Percentiles rank a stretch among this genome's conserved stretches.
phyloP scores from a whole-genome alignment of 2,797 vertebrate species.

The Hydrocynus forskahlii region DNA sequence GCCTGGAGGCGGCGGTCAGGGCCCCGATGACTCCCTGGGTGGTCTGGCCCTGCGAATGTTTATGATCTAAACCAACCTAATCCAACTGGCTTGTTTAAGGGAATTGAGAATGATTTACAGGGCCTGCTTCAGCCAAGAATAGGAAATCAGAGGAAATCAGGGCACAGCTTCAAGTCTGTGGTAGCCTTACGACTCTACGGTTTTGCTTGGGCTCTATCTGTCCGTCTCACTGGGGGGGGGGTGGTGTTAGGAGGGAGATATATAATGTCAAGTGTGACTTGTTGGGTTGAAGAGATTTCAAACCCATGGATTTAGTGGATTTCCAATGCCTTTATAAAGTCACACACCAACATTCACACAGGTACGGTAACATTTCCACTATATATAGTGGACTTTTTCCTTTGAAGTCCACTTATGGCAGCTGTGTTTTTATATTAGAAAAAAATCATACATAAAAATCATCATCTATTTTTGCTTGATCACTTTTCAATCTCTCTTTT shows the following conservation, averaged over 20 bases:
- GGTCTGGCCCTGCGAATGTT: constrained; percentile 83
- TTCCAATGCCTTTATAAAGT: constrained; percentile 58
- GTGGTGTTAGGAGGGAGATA: constrained; percentile 1
- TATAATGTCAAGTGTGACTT: constrained; percentile 63
- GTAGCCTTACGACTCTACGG: constrained; percentile 50
- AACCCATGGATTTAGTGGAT: constrained; percentile 60
- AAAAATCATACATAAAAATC: too few relatives aligned
- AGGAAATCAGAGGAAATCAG: constrained; percentile 73
- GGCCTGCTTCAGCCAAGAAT: constrained; percentile 71
- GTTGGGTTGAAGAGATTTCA: constrained; percentile 53
- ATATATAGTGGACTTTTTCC: too few relatives aligned
- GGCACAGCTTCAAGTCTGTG: constrained; percentile 65
- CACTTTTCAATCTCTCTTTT: too few relatives aligned
- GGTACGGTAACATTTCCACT: constrained; percentile 11
- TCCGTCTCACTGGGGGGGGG: constrained; percentile 46
- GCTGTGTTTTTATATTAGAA: too few relatives aligned
- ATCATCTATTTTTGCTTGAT: too few relatives aligned
- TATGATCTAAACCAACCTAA: constrained; percentile 86
- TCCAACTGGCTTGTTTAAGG: constrained; percentile 87
- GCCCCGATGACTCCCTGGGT: constrained; percentile 75
- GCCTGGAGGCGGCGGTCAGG: constrained; percentile 62
- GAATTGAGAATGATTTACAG: constrained; percentile 87
- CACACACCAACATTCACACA: constrained; percentile 52
- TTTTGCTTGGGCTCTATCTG: constrained; percentile 54
- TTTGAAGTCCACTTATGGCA: too few relatives aligned